These are phyloP conservation scores for Aptenodytes patagonicus DNA, from an alignment of 2,113 vertebrate genomes.

Conservation along the genomic window DNA sequence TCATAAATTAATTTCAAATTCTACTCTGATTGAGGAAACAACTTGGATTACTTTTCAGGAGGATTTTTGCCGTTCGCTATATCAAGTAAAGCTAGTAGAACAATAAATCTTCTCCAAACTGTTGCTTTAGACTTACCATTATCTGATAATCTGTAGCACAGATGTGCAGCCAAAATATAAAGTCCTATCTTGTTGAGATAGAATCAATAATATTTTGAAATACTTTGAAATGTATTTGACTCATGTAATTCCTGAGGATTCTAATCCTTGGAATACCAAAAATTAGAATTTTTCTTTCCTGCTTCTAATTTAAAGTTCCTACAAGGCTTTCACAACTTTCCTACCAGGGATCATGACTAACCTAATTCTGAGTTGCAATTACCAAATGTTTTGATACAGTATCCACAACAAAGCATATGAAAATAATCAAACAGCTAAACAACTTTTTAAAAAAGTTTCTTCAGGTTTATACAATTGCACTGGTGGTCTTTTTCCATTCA, in stretches of 20 bases:
- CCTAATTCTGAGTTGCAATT: background rate
- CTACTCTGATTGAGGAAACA: background rate
- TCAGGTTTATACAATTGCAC: background rate
- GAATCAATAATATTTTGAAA: background rate
- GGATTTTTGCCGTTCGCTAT: background rate
- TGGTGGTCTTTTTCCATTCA: background rate
- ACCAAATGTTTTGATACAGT: background rate
- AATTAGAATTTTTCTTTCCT: background rate
- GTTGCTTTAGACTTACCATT: background rate
- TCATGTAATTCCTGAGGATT: background rate
- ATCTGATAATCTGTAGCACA: background rate
- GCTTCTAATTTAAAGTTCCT: background rate
- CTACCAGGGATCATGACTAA: fast-evolving
- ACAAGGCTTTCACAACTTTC: background rate
- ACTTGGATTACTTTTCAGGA: background rate
- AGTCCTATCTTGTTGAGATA: background rate
- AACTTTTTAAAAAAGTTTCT: background rate
- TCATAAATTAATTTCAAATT: background rate
- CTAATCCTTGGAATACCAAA: background rate
- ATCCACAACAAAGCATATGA: background rate
- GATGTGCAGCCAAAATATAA: background rate
- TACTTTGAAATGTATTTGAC: background rate
- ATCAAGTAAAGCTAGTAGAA: background rate
- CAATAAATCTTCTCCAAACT: background rate
- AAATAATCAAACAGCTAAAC: background rate